Conservation (phyloP, 2,888 invertebrate genomes). For the Lycaena phlaeas region DNA sequence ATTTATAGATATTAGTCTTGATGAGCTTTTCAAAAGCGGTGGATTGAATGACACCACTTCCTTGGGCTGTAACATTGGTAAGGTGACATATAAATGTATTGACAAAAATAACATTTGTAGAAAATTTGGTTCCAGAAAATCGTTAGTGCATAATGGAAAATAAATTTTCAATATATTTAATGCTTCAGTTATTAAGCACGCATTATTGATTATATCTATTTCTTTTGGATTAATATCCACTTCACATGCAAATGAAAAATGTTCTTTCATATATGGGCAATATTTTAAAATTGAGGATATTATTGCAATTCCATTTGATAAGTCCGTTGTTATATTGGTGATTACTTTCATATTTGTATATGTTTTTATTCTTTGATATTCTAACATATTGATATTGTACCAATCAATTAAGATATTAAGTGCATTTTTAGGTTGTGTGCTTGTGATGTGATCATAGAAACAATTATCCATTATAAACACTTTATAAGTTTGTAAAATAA, state of each 20-base stretch:
- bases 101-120: constrained; percentile 74
- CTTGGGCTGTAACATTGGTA: constrained; percentile 66
- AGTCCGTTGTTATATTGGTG: constrained; percentile 61
- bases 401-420: constrained; percentile 45
- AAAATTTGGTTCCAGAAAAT: constrained; percentile 67
- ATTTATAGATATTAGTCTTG: constrained; percentile 44
- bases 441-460: constrained; percentile 55
- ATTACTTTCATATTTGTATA: constrained; percentile 35
- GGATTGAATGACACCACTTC: constrained; percentile 55
- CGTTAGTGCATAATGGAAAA: constrained; percentile 63
- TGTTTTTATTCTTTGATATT: constrained; percentile 33
- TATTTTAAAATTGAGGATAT: constrained; percentile 67
- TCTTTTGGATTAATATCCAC: constrained; percentile 42
- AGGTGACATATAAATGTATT: constrained; percentile 64
- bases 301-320: constrained; percentile 71
- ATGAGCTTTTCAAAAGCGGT: constrained; percentile 51
- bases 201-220: constrained; percentile 67
- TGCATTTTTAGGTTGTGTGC: constrained; percentile 39
- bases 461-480: constrained; percentile 65
- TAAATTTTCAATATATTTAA: constrained; percentile 70
- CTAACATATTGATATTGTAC: constrained; percentile 45
- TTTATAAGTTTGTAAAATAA: constrained; percentile 75
- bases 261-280: constrained; percentile 70
- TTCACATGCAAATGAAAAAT: constrained; percentile 59
- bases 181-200: constrained; percentile 64